Base-by-base conservation (phyloP, 2,888 invertebrate genomes). In the Cheilosia grossa region DNA sequence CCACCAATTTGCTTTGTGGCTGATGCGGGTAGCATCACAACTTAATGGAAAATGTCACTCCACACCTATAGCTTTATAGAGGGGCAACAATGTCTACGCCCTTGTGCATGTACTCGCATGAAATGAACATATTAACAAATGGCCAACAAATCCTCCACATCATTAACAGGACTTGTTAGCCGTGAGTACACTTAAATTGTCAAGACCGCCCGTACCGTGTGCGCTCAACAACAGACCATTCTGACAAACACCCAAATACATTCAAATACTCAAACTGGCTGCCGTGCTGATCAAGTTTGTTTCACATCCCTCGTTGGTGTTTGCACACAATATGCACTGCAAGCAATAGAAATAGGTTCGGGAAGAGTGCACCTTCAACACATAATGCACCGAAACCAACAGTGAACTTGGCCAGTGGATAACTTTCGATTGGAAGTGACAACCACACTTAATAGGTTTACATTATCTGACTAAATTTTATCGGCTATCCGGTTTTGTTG, bases 401-500 rank as follows among this genome's bases (percentile, higher is more conserved):
- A 53, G 59, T 53, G 27, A 78, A 78, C 69, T 56, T 73, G 58
- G 58, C 63, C 74, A 51, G 64, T 49, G 83, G 74, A 83, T 70
- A 66, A 70, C 74, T 66, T 80, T 74, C 83, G 80, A 80, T 79
- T 79, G 80, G 69, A 64, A 75, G 83, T 83, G 83, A 83, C 79
- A 83, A 83, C 83, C 83, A 66, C 83, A 80, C 80, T 58, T 80
- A 83, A 83, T 80, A 70, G 74, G 74, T 74, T 82, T 69, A 80
- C 74, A 83, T 79, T 74, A 79, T 83, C 83, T 74, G 66, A 56
- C 69, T 64, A 56, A 58, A 54, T 82, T 82, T 82, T 54, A 74
- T 74, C 69, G 63, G 17, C 73, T 61, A 80, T 83, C 56, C 59
- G 59, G 80, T 66, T 74, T 53, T 83, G 83, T 74, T 70, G 64